Evolutionary conservation across 2,113 vertebrate genomes (phyloP), one percentile per base, ranked within the genome.

Genomic region (Thalassarche chlororhynchos): DNA sequence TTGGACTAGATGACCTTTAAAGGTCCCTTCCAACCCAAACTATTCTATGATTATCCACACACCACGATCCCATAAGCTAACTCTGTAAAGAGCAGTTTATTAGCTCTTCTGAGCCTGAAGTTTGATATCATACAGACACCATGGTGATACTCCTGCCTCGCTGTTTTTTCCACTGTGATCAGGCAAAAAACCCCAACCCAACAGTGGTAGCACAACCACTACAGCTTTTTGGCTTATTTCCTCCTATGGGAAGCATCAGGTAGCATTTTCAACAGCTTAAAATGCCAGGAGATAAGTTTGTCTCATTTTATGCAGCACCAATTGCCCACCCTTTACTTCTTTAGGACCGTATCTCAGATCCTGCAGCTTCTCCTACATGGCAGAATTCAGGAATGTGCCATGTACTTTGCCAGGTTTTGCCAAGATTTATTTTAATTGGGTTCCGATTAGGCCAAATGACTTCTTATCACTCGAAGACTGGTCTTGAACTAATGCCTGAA

Each of bases 351-450:
- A 1, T 42, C 42, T 60, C 11, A 3, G 28, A 16, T 32, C 60
- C 60, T 7, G 19, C 64, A 44, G 64, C 32, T 79, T 12, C 40
- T 65, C 31, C 82, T 31, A 0, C 17, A 10, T 0, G 6, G 7
- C 44, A 79, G 24, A 31, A 16, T 7, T 19, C 36, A 17, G 15
- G 60, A 74, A 83, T 0, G 10, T 3, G 2, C 13, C 31, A 0
- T 21, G 81, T 24, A 6, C 28, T 74, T 52, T 10, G 34, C 52
- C 23, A 28, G 25, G 28, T 76, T 85, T 83, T 11, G 10, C 44
- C 29, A 28, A 49, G 10, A 66, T 76, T 83, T 23, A 17, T 55
- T 79, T 76, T 7, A 75, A 40, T 20, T 0, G 0, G 3, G 31
- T 18, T 66, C 51, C 0, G 10, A 65, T 57, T 9, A 34, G 61